These are phyloP conservation scores for Semaprochilodus insignis DNA, from an alignment of 2,797 vertebrate genomes.

Conservation along the genomic window DNA sequence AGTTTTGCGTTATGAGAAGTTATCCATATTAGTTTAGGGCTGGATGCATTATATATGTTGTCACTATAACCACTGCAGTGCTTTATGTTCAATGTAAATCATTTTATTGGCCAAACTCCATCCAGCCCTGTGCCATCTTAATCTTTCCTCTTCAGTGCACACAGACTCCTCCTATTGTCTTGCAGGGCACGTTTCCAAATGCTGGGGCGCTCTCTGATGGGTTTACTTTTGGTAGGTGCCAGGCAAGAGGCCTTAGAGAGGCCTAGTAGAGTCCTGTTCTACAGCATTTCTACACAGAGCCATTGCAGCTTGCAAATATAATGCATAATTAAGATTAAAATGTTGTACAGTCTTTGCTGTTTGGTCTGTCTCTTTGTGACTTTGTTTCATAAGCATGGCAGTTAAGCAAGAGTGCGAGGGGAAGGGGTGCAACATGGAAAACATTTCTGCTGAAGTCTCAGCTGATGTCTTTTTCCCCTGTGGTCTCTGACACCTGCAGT, in stretches of 20 bases:
- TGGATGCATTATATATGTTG: too few relatives aligned
- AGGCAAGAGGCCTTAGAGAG: constrained; percentile 8
- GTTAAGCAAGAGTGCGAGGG: constrained; percentile 3
- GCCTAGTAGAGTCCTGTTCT: constrained; percentile 14
- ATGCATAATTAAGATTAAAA: neutral
- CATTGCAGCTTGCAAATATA: neutral
- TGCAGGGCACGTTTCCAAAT: constrained; percentile 41
- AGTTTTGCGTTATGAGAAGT: too few relatives aligned
- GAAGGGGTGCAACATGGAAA: constrained; percentile 9
- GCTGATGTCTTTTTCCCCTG: constrained; percentile 1
- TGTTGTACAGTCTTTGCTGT: neutral
- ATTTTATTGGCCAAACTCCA: too few relatives aligned
- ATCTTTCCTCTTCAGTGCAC: neutral
- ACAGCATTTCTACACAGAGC: constrained; percentile 31
- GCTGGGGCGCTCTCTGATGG: constrained; percentile 8
- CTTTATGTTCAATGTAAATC: too few relatives aligned
- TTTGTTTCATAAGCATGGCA: constrained; percentile 7
- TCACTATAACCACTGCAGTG: too few relatives aligned
- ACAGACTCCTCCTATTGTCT: constrained; percentile 23
- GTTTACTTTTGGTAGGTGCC: constrained; percentile 7
- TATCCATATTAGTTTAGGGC: too few relatives aligned
- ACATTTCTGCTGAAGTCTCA: constrained; percentile 28
- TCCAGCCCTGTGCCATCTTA: neutral
- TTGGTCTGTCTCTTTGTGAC: neutral
- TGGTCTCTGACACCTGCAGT: constrained; percentile 7